Evolutionary conservation across 2,888 invertebrate genomes (phyloP), one percentile per base, ranked within the genome.

Genomic region (Pharmacophagus antenor): DNA sequence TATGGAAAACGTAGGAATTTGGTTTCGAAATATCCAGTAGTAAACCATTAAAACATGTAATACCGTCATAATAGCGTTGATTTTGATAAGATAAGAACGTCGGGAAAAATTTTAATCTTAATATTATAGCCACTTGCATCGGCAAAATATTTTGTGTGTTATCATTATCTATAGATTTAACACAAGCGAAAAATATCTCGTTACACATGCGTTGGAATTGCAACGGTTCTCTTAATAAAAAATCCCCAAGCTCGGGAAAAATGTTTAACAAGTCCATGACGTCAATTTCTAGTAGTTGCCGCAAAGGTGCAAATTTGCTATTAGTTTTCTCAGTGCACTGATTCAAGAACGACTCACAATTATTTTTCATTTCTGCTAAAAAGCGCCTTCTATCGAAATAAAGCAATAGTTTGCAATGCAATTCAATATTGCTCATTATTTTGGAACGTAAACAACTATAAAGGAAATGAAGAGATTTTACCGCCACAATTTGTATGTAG

Each of bases 311-410:
- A 68, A 84, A 88, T 67, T 83, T 87, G 49, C 64, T 63, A 44
- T 71, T 23, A 2, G 67, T 71, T 63, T 79, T 80, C 41, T 79
- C 78, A 56, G 73, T 70, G 42, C 82, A 62, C 63, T 75, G 66
- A 61, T 76, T 67, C 58, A 81, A 61, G 64, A 82, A 89, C 54
- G 66, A 62, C 63, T 74, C 70, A 63, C 85, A 84, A 15, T 66
- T 63, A 27, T 64, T 68, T 71, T 77, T 77, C 79, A 90, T 88
- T 3, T 75, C 65, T 5, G 44, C 22, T 62, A 88, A 69, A 62
- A 75, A 68, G 60, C 73, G 71, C 74, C 76, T 83, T 70, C 66
- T 77, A 52, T 88, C 88, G 23, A 89, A 76, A 66, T 85, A 90
- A 62, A 86, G 73, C 77, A 88, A 76, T 62, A 88, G 70, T 61